Evolutionary conservation across 2,113 vertebrate species (phyloP).

Genomic region (Festucalex cinctus): DNA sequence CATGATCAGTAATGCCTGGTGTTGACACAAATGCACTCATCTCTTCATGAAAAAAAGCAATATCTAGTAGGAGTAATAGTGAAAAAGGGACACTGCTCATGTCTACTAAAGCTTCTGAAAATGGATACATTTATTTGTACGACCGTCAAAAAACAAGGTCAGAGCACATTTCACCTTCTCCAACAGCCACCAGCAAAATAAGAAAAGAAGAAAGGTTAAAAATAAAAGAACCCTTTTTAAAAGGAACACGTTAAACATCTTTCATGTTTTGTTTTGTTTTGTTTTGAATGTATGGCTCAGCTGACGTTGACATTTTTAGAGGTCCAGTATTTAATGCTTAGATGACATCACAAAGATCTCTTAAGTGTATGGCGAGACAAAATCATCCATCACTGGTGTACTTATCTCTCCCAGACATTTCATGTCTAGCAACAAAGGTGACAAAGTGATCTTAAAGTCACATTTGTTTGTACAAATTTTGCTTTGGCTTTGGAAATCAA

Average conservation of each 20-base stretch:
- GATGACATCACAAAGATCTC: constrained; percentile 48
- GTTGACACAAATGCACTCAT: constrained; percentile 56
- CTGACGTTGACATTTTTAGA: constrained; percentile 40
- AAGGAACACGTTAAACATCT: not conserved
- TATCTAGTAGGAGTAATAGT: not conserved
- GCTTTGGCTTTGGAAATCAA: constrained; percentile 24
- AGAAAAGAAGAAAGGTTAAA: not conserved
- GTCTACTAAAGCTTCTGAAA: not conserved
- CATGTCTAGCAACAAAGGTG: constrained; percentile 87
- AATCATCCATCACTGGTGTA: constrained; percentile 62
- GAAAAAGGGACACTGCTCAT: constrained; percentile 25
- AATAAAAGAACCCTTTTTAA: not conserved
- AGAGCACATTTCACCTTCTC: not conserved
- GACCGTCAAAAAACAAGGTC: constrained; percentile 8
- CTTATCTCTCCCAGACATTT: constrained; percentile 77
- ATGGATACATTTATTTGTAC: constrained; percentile 9
- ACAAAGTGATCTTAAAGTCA: constrained; percentile 81
- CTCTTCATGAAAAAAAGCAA: constrained; percentile 40
- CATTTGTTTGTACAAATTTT: constrained; percentile 57
- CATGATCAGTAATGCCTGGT: constrained; percentile 32
- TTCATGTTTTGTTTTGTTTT: not conserved
- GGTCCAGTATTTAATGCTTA: constrained; percentile 26
- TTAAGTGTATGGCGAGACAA: constrained; percentile 48
- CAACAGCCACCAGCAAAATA: not conserved
- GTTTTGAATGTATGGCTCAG: constrained; percentile 11